Conservation (phyloP, 1,140 invertebrate species). For the Portunus trituberculatus region DNA sequence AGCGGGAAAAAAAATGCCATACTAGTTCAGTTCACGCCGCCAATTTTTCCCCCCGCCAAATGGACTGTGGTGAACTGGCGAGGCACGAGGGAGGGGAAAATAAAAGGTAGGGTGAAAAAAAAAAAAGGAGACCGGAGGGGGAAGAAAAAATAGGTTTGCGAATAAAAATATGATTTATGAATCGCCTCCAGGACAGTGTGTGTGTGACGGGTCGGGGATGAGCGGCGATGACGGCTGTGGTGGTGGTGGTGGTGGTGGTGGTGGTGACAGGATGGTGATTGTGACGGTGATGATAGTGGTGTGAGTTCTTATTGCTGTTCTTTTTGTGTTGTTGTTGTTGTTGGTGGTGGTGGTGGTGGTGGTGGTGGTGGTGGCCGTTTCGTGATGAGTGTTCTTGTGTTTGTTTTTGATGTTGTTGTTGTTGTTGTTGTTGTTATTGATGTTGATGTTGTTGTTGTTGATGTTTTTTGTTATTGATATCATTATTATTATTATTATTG, state of each 20-base stretch:
- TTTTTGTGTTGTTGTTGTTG: no score
- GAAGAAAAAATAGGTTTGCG: slow-evolving; percentile 42
- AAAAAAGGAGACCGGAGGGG: not conserved
- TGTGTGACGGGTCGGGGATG: slow-evolving; percentile 33
- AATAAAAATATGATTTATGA: slow-evolving; percentile 76
- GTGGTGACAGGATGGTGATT: not conserved
- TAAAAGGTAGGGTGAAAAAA: not conserved
- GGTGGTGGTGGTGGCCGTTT: not conserved
- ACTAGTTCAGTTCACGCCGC: no score
- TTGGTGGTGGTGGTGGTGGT: not conserved
- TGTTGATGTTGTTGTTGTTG: no score
- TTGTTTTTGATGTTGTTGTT: no score
- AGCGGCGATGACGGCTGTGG: not conserved
- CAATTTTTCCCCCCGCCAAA: no score
- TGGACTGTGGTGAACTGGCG: not conserved
- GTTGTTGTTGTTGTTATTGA: no score
- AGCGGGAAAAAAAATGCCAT: no score
- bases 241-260: not conserved
- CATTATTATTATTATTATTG: no score
- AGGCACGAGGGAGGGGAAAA: not conserved
- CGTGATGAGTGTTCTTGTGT: no score
- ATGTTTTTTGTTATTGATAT: no score
- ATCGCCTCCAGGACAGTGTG: slow-evolving; percentile 63
- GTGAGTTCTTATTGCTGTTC: no score
- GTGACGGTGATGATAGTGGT: not conserved